phyloP scores from a whole-genome alignment of 1,140 invertebrate genomes.

The Pseudomyrmex sp. region DNA sequence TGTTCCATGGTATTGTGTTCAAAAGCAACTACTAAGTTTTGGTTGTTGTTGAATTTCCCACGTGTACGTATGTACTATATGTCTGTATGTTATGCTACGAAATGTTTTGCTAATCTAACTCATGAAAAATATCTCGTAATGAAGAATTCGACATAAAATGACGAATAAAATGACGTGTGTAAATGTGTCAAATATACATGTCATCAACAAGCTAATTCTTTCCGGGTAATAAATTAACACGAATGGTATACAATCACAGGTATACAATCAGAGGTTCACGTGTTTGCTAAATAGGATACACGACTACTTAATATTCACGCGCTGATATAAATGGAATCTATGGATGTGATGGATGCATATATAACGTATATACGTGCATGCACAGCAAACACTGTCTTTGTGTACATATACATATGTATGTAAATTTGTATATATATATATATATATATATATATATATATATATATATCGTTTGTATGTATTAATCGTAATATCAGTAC shows the following conservation, averaged over 20 bases:
- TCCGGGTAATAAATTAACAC: constrained; percentile 42
- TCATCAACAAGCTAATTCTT: constrained; percentile 33
- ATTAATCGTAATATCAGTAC: not conserved
- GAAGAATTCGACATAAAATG: constrained; percentile 22
- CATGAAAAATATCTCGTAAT: not conserved
- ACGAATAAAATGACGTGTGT: constrained; percentile 15
- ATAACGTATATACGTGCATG: constrained; percentile 48
- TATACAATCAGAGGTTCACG: constrained; percentile 41
- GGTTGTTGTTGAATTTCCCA: constrained; percentile 19
- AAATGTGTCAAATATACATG: constrained; percentile 21
- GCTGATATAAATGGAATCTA: constrained; percentile 34
- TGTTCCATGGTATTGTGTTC: no score
- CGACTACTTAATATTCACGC: constrained; percentile 44
- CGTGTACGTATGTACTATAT: constrained; percentile 4
- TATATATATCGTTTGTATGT: not conserved
- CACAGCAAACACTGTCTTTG: constrained; percentile 17
- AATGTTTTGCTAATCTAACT: not conserved
- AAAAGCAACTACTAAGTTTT: not conserved
- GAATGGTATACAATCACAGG: constrained; percentile 37
- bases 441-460: no score
- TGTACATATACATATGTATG: constrained; percentile 44
- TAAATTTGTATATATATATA: constrained; percentile 32
- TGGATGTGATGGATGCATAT: not conserved
- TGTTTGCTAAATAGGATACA: not conserved
- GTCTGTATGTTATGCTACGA: not conserved